Percentiles rank a stretch among this genome's conserved stretches.
These are phyloP conservation scores for Ischnus inquisitorius DNA, from an alignment of 2,888 invertebrate genomes.

Conservation along the genomic window DNA sequence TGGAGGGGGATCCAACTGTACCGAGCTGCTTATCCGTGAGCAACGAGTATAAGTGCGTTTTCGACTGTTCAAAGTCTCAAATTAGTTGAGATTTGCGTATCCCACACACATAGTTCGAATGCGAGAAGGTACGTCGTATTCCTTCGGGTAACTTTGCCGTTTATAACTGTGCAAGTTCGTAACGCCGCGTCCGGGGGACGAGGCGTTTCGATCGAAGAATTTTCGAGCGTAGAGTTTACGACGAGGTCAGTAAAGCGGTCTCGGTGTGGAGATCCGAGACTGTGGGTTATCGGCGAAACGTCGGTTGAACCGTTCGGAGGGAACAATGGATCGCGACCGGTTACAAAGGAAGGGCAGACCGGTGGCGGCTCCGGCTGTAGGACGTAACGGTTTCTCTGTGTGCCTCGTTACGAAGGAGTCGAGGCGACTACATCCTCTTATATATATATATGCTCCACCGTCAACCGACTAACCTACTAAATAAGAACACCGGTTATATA, in stretches of 20 bases:
- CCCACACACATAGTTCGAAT: not conserved
- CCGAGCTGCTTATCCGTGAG: not conserved
- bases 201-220: constrained; percentile 25
- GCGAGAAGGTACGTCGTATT: not conserved
- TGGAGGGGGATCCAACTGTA: not conserved
- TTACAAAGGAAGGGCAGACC: constrained; percentile 77
- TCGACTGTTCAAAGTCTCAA: not conserved
- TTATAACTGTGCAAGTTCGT: not conserved
- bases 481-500: constrained; percentile 72
- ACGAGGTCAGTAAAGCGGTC: constrained; percentile 50
- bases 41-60: not conserved
- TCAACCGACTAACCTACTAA: constrained; percentile 81
- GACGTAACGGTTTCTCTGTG: constrained; percentile 79
- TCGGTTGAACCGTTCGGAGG: constrained; percentile 53
- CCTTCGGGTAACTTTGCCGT: not conserved
- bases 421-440: constrained; percentile 34
- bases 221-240: constrained; percentile 33
- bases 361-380: constrained; percentile 70
- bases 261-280: not conserved
- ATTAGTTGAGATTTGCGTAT: not conserved
- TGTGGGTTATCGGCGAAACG: constrained; percentile 37
- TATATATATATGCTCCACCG: constrained; percentile 16
- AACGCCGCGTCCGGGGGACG: not conserved
- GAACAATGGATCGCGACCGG: constrained; percentile 75
- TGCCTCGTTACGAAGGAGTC: constrained; percentile 72